These are phyloP conservation scores for Pterocles gutturalis DNA, from an alignment of 2,113 vertebrate species.

Conservation along the genomic window DNA sequence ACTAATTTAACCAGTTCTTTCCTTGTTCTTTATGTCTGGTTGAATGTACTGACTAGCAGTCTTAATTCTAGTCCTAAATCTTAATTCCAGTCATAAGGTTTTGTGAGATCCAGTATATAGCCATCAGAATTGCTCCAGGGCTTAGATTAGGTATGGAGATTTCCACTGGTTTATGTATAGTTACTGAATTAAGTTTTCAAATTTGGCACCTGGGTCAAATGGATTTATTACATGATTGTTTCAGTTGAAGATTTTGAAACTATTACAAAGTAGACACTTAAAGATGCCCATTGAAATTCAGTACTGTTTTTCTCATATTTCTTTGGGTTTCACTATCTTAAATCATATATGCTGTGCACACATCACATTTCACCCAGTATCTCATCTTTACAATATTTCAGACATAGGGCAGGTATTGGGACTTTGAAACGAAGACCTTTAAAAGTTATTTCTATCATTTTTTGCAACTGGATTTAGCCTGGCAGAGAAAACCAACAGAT, in stretches of 20 bases:
- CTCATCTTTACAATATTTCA: conserved; percentile 54
- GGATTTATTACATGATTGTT: conserved; percentile 27
- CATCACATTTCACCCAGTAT: conserved; percentile 32
- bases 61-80: neutral
- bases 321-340: conserved; percentile 18
- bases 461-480: conserved; percentile 43
- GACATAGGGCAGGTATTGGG: neutral
- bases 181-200: conserved; percentile 56
- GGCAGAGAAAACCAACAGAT: conserved; percentile 44
- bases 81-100: neutral
- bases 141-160: neutral
- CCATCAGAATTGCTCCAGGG: neutral
- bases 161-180: conserved; percentile 28
- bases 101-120: neutral
- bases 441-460: conserved; percentile 63
- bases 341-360: conserved; percentile 30
- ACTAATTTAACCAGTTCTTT: neutral
- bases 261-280: neutral
- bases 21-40: neutral
- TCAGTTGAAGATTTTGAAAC: conserved; percentile 28
- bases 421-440: conserved; percentile 62
- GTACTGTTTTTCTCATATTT: conserved; percentile 23
- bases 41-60: neutral
- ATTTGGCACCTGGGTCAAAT: conserved; percentile 33
- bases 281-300: conserved; percentile 25